Conservation (phyloP, 2,888 invertebrate species). For the Lasioglossum leucozonium region DNA sequence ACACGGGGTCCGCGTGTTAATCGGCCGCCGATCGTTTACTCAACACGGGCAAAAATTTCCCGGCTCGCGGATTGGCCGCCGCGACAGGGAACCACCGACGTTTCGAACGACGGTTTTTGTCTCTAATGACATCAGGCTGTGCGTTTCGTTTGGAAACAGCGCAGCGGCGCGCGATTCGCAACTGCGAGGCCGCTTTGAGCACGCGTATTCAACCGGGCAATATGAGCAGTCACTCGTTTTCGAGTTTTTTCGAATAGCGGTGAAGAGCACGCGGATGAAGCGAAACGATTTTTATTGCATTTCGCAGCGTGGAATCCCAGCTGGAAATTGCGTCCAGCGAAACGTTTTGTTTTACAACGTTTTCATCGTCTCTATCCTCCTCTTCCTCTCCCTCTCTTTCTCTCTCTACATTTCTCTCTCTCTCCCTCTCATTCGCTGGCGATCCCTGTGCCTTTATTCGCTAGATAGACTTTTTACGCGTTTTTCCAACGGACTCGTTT, state of each 20-base stretch:
- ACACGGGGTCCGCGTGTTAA: background rate
- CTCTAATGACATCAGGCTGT: constrained; percentile 27
- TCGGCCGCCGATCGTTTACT: constrained; percentile 7
- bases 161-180: constrained; percentile 27
- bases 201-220: constrained; percentile 59
- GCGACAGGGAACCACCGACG: constrained; percentile 14
- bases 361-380: constrained; percentile 34
- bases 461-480: constrained; percentile 57
- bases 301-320: constrained; percentile 67
- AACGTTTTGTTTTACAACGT: constrained; percentile 71
- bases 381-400: background rate
- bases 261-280: constrained; percentile 56
- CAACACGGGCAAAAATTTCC: background rate
- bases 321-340: constrained; percentile 72
- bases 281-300: constrained; percentile 73
- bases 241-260: constrained; percentile 62
- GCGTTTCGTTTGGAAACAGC: constrained; percentile 36
- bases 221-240: constrained; percentile 66
- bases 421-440: background rate
- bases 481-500: constrained; percentile 44
- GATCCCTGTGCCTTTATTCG: constrained; percentile 40
- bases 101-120: constrained; percentile 23
- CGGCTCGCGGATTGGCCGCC: background rate
- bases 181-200: constrained; percentile 48
- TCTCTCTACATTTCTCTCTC: background rate